Conservation (phyloP, 2,113 vertebrate genomes). For the Tragulus kanchil region DNA sequence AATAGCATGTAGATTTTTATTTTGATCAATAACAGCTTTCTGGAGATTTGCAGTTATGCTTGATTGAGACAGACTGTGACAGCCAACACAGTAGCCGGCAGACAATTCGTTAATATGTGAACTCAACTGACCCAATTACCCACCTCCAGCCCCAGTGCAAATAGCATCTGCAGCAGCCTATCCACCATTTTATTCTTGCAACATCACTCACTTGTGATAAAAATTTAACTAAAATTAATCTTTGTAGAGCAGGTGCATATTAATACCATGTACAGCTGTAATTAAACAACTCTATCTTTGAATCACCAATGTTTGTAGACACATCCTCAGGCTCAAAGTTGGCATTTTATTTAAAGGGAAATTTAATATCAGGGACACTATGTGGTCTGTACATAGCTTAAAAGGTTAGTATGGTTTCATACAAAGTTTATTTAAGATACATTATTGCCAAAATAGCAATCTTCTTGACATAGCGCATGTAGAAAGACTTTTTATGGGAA, state of each 20-base stretch:
- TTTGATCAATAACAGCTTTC: conserved; percentile 84
- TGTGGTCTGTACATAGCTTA: neutral
- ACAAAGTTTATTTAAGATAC: conserved; percentile 11
- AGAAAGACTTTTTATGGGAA: neutral
- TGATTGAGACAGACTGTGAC: conserved; percentile 86
- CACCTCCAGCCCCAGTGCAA: conserved; percentile 76
- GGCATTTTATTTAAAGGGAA: conserved; percentile 53
- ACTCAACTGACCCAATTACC: conserved; percentile 86
- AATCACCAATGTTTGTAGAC: conserved; percentile 79
- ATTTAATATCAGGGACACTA: neutral
- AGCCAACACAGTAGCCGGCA: conserved; percentile 81
- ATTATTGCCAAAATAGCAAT: neutral
- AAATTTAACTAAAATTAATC: conserved; percentile 79
- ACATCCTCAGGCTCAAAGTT: conserved; percentile 75
- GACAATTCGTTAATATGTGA: conserved; percentile 85
- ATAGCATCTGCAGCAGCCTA: conserved; percentile 72
- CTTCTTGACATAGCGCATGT: neutral
- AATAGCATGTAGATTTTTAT: conserved; percentile 77
- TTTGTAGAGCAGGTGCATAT: conserved; percentile 78
- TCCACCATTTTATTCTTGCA: conserved; percentile 80
- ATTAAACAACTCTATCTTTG: conserved; percentile 82
- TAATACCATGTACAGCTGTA: conserved; percentile 70
- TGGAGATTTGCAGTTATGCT: conserved; percentile 81
- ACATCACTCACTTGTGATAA: conserved; percentile 56
- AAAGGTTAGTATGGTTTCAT: neutral